Evolutionary conservation across 1,140 invertebrate species (phyloP).

Genomic region (Cotesia glomerata): DNA sequence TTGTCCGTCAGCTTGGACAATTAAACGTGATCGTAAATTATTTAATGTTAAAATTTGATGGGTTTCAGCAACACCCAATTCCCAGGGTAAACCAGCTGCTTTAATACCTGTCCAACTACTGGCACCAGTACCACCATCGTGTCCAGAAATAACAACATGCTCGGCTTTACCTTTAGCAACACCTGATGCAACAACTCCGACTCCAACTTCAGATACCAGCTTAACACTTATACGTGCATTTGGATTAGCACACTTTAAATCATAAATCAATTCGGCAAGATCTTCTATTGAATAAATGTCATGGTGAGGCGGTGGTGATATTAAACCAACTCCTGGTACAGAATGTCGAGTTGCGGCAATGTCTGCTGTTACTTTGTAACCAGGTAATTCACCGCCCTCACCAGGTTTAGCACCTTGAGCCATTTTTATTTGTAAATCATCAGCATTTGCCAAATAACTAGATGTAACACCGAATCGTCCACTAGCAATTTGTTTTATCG

Average conservation of each 20-base stretch:
- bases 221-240: slow-evolving; percentile 95
- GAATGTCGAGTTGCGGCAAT: slow-evolving; percentile 96
- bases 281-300: slow-evolving; percentile 99
- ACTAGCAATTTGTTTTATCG: slow-evolving; percentile 94
- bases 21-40: slow-evolving; percentile 91
- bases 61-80: slow-evolving; percentile 95
- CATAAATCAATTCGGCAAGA: slow-evolving; percentile 97
- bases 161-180: slow-evolving; percentile 99
- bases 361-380: slow-evolving; percentile 85
- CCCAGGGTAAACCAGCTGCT: slow-evolving; percentile 96
- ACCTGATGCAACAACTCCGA: slow-evolving; percentile 96
- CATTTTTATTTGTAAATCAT: slow-evolving; percentile 98
- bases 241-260: slow-evolving; percentile 97
- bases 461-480: slow-evolving; percentile 98
- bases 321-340: slow-evolving; percentile 95
- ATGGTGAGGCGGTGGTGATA: slow-evolving; percentile 98
- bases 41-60: slow-evolving; percentile 97
- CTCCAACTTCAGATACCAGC: slow-evolving; percentile 97
- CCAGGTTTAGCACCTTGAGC: slow-evolving; percentile 98
- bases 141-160: slow-evolving; percentile 97
- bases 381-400: slow-evolving; percentile 93
- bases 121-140: slow-evolving; percentile 98
- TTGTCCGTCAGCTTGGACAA: slow-evolving; percentile 95
- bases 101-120: slow-evolving; percentile 98
- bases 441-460: slow-evolving; percentile 94